Percentiles rank a stretch among this genome's conserved stretches.
Evolutionary conservation across 2,888 invertebrate genomes (phyloP).

Genomic region (Eubasilissa splendida): DNA sequence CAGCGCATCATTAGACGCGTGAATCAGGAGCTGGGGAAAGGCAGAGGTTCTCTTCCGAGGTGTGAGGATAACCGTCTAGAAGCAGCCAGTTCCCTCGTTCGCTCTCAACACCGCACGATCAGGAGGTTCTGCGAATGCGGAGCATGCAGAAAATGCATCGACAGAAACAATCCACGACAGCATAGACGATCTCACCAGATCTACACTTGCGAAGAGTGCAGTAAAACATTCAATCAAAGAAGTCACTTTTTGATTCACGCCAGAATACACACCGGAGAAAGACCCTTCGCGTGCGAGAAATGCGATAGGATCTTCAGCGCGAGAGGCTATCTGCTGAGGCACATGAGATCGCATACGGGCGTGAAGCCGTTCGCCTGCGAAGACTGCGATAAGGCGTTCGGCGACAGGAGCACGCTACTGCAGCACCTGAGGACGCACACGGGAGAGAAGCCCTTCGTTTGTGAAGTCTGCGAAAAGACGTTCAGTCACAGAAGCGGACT

Average conservation of each 20-base stretch:
- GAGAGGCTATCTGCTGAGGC: background rate
- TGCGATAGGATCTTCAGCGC: background rate
- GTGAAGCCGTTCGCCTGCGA: conserved; percentile 5
- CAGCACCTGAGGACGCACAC: background rate
- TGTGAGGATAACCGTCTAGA: no score
- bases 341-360: background rate
- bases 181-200: no score
- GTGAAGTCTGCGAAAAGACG: background rate
- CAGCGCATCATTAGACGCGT: no score
- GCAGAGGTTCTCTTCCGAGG: no score
- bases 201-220: background rate
- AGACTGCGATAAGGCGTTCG: background rate
- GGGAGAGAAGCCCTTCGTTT: background rate
- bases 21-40: no score
- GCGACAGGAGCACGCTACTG: background rate
- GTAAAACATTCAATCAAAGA: background rate
- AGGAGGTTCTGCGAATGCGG: no score
- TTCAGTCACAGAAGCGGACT: background rate
- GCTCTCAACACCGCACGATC: no score
- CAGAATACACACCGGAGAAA: background rate
- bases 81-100: no score
- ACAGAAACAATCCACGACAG: no score
- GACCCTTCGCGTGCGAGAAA: background rate
- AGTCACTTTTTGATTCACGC: background rate
- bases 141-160: no score